Base-by-base conservation (phyloP, 1,140 invertebrate genomes). In the Drosophila pseudoananassae region DNA sequence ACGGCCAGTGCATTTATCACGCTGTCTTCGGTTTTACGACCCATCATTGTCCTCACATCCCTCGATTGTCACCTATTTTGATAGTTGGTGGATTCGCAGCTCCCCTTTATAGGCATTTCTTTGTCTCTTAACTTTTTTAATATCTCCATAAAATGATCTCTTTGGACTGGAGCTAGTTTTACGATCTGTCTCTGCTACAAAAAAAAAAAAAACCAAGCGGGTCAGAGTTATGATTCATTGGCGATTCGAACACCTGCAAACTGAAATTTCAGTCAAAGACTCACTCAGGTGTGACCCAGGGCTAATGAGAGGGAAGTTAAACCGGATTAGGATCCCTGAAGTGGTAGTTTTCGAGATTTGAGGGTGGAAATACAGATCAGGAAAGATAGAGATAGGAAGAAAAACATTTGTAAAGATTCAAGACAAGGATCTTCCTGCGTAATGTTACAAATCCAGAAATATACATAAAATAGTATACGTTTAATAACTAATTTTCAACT, bases 81-180 rank as follows among this genome's bases (percentile, higher is more conserved):
- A 43, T 75, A 20, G 15, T 23, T 56, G 20, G 17, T 33, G 63
- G 47, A 66, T 64, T 64, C 59, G 58, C 46, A 52, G 55, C 54
- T 74, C 46, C 58, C 36, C 57, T 76, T 63, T 68, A 74, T 77
- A 60, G 50, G 47, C 17, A 15, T 4, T 17, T 47, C 51, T 49
- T 55, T 55, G 50, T 69, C 63, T 56, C 15, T n/a, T 12, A 17
- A 31, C 5, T 61, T 45, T 36, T 76, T 84, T 76, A 84, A 83
- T 84, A 84, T 76, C 52, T 66, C 58, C 43, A 84, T 87, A 87
- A 82, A 87, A 71, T 65, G 54, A 78, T 76, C 82, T 82, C 54
- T 57, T 72, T 56, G 63, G 73, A 46, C 53, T 46, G 20, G 36
- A 49, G 49, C 49, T 50, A 58, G 66, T 78, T 87, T 87, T 56